Conservation (phyloP, 2,888 invertebrate genomes). For the Nowickia ferox region DNA sequence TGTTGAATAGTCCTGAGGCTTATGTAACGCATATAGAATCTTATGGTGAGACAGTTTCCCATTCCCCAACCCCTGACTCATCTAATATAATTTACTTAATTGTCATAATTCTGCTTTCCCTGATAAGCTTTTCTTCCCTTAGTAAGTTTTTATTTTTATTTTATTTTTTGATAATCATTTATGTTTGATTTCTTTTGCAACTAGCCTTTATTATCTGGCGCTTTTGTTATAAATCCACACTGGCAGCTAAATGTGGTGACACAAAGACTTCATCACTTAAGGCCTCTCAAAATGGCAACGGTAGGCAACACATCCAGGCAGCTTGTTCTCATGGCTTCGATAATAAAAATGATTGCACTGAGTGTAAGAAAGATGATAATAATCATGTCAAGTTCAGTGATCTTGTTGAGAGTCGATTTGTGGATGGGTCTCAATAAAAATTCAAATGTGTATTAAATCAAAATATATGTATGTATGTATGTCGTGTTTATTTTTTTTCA, state of each 20-base stretch:
- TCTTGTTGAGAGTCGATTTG: slow-evolving; percentile 84
- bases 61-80: neutral
- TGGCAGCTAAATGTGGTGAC: slow-evolving; percentile 28
- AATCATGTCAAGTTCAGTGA: slow-evolving; percentile 85
- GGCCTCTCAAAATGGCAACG: slow-evolving; percentile 33
- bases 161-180: neutral
- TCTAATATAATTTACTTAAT: slow-evolving; percentile 65
- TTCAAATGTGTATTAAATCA: slow-evolving; percentile 35
- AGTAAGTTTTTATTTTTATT: slow-evolving; percentile 55
- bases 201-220: slow-evolving; percentile 71
- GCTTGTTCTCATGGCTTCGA: slow-evolving; percentile 56
- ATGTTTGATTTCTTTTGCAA: slow-evolving; percentile 15
- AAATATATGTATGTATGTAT: slow-evolving; percentile 1
- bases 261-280: slow-evolving; percentile 38
- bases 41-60: slow-evolving; percentile 28
- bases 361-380: slow-evolving; percentile 22
- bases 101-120: slow-evolving; percentile 65
- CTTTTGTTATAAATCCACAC: slow-evolving; percentile 54
- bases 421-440: slow-evolving; percentile 75
- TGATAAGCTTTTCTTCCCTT: slow-evolving; percentile 64
- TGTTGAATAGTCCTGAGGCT: slow-evolving; percentile 8
- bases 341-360: slow-evolving; percentile 13
- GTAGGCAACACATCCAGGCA: slow-evolving; percentile 10
- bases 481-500: slow-evolving; percentile 29
- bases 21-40: slow-evolving; percentile 51